Percentiles rank a stretch among this genome's conserved stretches.
Conservation (phyloP, 2,888 invertebrate genomes). For the Napeogenes inachia region DNA sequence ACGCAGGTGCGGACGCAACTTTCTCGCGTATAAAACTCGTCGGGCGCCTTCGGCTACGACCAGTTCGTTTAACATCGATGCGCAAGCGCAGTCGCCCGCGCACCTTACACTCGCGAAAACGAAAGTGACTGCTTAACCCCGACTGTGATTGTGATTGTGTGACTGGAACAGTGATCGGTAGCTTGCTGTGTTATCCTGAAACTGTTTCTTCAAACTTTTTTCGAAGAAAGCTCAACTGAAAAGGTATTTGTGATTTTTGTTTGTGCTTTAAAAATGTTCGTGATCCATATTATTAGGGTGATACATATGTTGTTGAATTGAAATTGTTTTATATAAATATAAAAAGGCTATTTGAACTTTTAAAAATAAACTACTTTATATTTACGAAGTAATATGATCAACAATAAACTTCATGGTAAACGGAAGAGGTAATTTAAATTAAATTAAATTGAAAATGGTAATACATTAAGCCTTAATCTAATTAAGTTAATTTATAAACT, state of each 20-base stretch:
- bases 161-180: slow-evolving; percentile 72
- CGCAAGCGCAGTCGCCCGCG: slow-evolving; percentile 43
- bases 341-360: no score
- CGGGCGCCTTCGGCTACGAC: slow-evolving; percentile 60
- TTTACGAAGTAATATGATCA: no score
- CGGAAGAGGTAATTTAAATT: background rate
- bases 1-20: slow-evolving; percentile 57
- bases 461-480: background rate
- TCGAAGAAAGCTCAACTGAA: slow-evolving; percentile 55
- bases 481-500: slow-evolving; percentile 6
- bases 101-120: slow-evolving; percentile 48
- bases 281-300: slow-evolving; percentile 24
- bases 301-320: slow-evolving; percentile 16
- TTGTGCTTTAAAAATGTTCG: slow-evolving; percentile 19
- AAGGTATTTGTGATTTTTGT: slow-evolving; percentile 53
- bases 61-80: slow-evolving; percentile 57
- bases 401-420: no score
- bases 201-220: slow-evolving; percentile 53
- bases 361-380: no score
- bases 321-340: no score
- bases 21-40: slow-evolving; percentile 73
- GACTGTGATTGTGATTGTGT: slow-evolving; percentile 69
- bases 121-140: slow-evolving; percentile 58
- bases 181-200: slow-evolving; percentile 71
- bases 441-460: background rate